Base-by-base conservation (phyloP, 2,113 vertebrate genomes). In the Oncorhynchus keta region DNA sequence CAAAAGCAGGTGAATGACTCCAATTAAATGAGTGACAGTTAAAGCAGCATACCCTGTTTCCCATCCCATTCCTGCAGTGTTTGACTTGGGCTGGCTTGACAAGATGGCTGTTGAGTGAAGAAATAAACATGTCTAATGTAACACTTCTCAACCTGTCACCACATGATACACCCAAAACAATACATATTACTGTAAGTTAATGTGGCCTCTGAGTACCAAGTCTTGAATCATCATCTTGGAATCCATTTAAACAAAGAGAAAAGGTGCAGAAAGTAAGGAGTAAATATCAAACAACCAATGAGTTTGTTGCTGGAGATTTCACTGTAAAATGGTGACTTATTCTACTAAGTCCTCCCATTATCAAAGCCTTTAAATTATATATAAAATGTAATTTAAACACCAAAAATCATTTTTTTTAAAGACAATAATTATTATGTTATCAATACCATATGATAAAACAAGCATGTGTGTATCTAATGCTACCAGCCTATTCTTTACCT, bases 301-400 rank as follows among this genome's bases (percentile, higher is more conserved):
- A 20, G 14, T 5, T 14, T 57, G 18, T 6, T 20, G 20, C 4
- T 16, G 22, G 24, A 55, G 72, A 30, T 45, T 45, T 45, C 39
- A 86, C 35, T 69, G 35, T 20, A 39, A 69, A 67, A 24, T 86
- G 74, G 79, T 78, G 70, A 85, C 83, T 82, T 92, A 89, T 90
- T 88, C 79, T 83, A 85, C 85, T 74, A 70, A 79, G 28, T 72
- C 76, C 83, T 73, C 70, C 78, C 83, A 84, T 79, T 81, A 81
- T 81, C 39, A 85, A 86, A 80, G 71, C 78, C 87, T 85, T 81
- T 82, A 12, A 45, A 45, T 45, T 81, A 80, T 76, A 77, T 11
- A 45, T 45, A 12, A 9, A 45, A 39, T 39, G 1, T 16, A 4
- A 57, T 57, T 57, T 57, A 57, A 57, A 57, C 51, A 57, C 51